Percentiles rank a stretch among this genome's conserved stretches.
Conservation (phyloP, 2,113 vertebrate species). For the Arvicanthis niloticus region DNA sequence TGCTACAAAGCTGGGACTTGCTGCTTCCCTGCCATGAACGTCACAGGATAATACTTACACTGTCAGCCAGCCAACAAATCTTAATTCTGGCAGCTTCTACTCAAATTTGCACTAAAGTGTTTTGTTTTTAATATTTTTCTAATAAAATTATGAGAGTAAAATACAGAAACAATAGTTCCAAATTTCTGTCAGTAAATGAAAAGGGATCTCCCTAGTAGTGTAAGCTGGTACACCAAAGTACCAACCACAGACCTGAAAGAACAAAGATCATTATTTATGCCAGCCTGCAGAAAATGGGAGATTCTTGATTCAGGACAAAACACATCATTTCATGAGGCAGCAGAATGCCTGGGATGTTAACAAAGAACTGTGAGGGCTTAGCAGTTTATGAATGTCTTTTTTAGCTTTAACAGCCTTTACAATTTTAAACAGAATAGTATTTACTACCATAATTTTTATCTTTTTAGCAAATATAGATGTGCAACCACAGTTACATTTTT, state of each 20-base stretch:
- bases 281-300: constrained; percentile 61
- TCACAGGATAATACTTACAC: neutral
- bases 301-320: constrained; percentile 63
- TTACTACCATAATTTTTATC: constrained; percentile 55
- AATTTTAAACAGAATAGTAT: constrained; percentile 63
- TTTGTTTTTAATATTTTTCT: constrained; percentile 45
- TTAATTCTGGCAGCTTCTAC: constrained; percentile 54
- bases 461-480: constrained; percentile 41
- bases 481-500: neutral
- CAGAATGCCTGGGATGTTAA: constrained; percentile 57
- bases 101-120: constrained; percentile 50
- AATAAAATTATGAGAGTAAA: constrained; percentile 32
- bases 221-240: constrained; percentile 46
- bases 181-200: constrained; percentile 55
- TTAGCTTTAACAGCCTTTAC: constrained; percentile 42
- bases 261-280: constrained; percentile 74
- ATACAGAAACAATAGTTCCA: neutral
- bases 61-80: constrained; percentile 55
- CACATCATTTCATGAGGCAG: constrained; percentile 66
- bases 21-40: neutral
- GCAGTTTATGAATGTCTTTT: constrained; percentile 56
- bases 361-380: constrained; percentile 55
- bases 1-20: constrained; percentile 15
- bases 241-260: constrained; percentile 72
- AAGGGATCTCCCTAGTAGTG: constrained; percentile 19